Conservation (phyloP, 2,888 invertebrate genomes). For the Platycheirus albimanus region DNA sequence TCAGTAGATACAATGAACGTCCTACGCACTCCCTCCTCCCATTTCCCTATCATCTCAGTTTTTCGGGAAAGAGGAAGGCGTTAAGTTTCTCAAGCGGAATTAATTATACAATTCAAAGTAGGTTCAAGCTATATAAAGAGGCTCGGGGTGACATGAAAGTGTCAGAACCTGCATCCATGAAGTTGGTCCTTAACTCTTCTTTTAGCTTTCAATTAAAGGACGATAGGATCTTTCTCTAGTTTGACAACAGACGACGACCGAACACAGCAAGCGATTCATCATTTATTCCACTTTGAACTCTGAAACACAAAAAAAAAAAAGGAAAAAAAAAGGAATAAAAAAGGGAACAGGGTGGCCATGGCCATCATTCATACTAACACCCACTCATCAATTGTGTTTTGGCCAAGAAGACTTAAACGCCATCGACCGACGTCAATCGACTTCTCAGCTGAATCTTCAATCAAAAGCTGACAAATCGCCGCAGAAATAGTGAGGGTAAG, state of each 20-base stretch:
- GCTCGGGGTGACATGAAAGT: conserved; percentile 3
- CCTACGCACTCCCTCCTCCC: conserved; percentile 48
- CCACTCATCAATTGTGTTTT: conserved; percentile 39
- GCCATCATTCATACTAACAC: conserved; percentile 31
- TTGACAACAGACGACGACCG: conserved; percentile 16
- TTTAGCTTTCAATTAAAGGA: conserved; percentile 30
- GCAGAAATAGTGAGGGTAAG: neutral
- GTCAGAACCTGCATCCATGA: conserved; percentile 37
- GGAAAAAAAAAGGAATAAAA: neutral
- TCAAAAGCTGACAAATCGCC: conserved; percentile 67
- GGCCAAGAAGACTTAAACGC: conserved; percentile 33
- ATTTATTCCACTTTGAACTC: conserved; percentile 55
- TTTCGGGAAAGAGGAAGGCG: no score
- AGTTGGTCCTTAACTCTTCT: conserved; percentile 56
- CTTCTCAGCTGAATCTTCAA: conserved; percentile 57
- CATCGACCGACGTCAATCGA: conserved; percentile 22
- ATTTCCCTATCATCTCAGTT: neutral
- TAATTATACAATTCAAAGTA: conserved; percentile 73
- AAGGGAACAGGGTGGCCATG: neutral
- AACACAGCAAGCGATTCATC: conserved; percentile 57
- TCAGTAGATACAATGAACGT: neutral
- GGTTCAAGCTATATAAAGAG: conserved; percentile 43
- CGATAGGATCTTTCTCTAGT: conserved; percentile 22
- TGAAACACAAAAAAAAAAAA: no score
- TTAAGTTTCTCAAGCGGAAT: conserved; percentile 41